Evolutionary conservation across 1,140 invertebrate genomes (phyloP), one percentile per base, ranked within the genome.

Genomic region (Drosophila sucinea): DNA sequence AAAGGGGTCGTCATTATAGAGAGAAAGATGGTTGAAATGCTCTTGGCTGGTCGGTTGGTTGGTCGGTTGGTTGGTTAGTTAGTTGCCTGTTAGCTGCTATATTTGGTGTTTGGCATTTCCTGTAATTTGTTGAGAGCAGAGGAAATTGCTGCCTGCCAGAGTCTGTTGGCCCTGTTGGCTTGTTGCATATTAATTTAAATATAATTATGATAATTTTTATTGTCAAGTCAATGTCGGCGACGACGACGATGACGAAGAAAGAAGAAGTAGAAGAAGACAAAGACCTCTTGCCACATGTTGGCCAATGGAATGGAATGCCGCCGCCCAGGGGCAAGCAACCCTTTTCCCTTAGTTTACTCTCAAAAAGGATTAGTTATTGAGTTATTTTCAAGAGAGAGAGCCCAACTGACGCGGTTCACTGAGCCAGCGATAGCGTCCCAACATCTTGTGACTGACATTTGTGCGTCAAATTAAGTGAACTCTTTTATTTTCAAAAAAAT

Each of bases 131-230:
- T 76, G 69, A 77, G 79, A 61, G 74, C 70, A 44, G 17, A 23
- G 76, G 69, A 86, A 86, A 86, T 86, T 86, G 70, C 70, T 62
- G 64, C 71, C 79, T 70, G 56, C 61, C 10, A 41, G 32, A 58
- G 7, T 38, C 56, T 58, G 56, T 74, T 55, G 30, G 56, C 41
- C 78, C 11, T 47, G 44, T 51, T 76, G 64, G 62, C 66, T 65
- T 71, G 84, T 81, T 89, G 84, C 84, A 89, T 89, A 89, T 89
- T 89, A 89, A 89, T 89, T 89, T 89, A 89, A 84, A 89, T 89
- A 89, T 89, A 89, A 89, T 89, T 89, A 89, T 89, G 84, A 84
- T 89, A 79, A 89, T 89, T 89, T 86, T 87, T 86, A 86, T 86
- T 86, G 83, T 86, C 83, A 87, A 79, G 82, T 67, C 65, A 73